These are phyloP conservation scores for Melieria crassipennis DNA, from an alignment of 2,888 invertebrate genomes.

Conservation along the genomic window DNA sequence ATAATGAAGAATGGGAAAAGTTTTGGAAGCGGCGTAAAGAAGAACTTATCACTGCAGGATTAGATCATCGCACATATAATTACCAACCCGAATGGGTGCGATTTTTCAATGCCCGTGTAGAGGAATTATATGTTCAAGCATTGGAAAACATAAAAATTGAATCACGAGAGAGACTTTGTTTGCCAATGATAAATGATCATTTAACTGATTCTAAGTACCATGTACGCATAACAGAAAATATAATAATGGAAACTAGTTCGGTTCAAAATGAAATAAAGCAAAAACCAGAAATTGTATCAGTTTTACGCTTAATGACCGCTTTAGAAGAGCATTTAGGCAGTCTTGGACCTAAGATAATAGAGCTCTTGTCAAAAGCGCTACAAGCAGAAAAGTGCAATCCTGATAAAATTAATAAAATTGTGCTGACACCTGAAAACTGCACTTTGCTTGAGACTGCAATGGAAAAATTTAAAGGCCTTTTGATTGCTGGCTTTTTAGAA, in stretches of 20 bases:
- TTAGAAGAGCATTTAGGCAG: slow-evolving; percentile 83
- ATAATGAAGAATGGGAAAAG: slow-evolving; percentile 87
- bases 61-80: slow-evolving; percentile 79
- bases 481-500: slow-evolving; percentile 74
- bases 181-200: slow-evolving; percentile 57
- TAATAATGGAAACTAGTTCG: neutral
- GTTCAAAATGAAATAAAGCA: slow-evolving; percentile 16
- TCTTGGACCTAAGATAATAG: slow-evolving; percentile 79
- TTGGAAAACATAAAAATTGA: slow-evolving; percentile 66
- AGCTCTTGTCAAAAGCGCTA: slow-evolving; percentile 66
- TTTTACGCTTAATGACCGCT: slow-evolving; percentile 79
- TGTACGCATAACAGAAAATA: slow-evolving; percentile 68
- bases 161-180: slow-evolving; percentile 52
- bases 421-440: slow-evolving; percentile 75
- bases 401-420: slow-evolving; percentile 75
- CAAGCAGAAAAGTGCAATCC: slow-evolving; percentile 64
- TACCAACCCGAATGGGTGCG: slow-evolving; percentile 89
- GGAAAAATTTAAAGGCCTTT: slow-evolving; percentile 68
- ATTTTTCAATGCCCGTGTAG: slow-evolving; percentile 83
- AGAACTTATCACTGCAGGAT: slow-evolving; percentile 68
- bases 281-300: slow-evolving; percentile 69
- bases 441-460: slow-evolving; percentile 66
- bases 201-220: slow-evolving; percentile 68
- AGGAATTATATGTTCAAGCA: slow-evolving; percentile 78
- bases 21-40: slow-evolving; percentile 86